Evolutionary conservation across 2,113 vertebrate species (phyloP).

Genomic region (Lepisosteus oculatus): DNA sequence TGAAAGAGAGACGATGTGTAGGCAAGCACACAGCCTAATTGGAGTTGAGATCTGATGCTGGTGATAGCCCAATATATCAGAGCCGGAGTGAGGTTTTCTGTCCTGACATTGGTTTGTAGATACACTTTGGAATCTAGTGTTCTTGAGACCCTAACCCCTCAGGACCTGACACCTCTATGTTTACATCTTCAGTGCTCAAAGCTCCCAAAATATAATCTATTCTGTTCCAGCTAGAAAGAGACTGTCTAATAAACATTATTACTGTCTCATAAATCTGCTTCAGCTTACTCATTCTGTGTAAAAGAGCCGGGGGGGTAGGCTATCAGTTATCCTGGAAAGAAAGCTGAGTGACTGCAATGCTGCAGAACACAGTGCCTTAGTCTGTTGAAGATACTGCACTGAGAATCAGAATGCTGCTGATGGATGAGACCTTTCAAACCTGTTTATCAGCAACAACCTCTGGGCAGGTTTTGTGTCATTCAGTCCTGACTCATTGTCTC

Average conservation of each 20-base stretch:
- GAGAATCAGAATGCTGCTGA: background rate
- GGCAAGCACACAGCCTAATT: slow-evolving; percentile 2
- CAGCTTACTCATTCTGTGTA: background rate
- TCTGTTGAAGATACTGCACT: no score
- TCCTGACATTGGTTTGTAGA: background rate
- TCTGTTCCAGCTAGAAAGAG: background rate
- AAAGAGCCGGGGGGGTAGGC: background rate
- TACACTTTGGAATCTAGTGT: no score
- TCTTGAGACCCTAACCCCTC: background rate
- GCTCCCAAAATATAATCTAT: background rate
- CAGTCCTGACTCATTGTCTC: no score
- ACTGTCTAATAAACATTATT: slow-evolving; percentile 10
- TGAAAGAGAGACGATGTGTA: background rate
- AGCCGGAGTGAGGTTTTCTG: background rate
- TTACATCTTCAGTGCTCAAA: background rate
- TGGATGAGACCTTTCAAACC: background rate
- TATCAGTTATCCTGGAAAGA: slow-evolving; percentile 2
- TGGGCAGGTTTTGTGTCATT: background rate
- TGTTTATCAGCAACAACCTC: background rate
- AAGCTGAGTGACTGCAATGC: background rate
- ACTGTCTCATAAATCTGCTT: slow-evolving; percentile 19
- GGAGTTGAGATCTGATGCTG: background rate
- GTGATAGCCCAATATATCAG: slow-evolving; percentile 4
- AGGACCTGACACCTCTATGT: background rate
- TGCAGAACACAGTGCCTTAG: no score